These are phyloP conservation scores for Sylvicola cinctus DNA, from an alignment of 2,888 invertebrate species.

Conservation along the genomic window DNA sequence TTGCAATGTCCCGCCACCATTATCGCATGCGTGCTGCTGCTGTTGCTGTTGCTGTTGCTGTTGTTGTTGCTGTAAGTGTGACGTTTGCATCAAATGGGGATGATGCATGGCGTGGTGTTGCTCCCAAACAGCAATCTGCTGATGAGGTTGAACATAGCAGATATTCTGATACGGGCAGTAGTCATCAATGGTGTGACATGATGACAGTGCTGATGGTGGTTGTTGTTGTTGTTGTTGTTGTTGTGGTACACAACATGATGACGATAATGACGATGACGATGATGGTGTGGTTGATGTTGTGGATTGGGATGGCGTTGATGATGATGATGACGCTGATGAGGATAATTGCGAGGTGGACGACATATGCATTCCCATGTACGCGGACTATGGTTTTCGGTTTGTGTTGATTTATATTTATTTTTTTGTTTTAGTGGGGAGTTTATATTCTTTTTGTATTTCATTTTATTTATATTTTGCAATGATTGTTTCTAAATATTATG, in stretches of 20 bases:
- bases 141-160: constrained; percentile 7
- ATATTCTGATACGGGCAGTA: constrained; percentile 1
- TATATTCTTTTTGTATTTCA: no score
- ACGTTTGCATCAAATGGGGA: no score
- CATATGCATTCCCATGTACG: no score
- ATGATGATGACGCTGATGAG: constrained; percentile 1
- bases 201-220: constrained; percentile 11
- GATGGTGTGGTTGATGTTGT: background rate
- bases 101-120: constrained; percentile 25
- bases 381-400: no score
- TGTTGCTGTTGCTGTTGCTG: no score
- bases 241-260: background rate
- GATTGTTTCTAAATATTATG: no score
- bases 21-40: no score
- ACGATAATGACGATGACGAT: background rate
- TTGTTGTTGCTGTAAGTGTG: no score
- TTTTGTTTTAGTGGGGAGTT: no score
- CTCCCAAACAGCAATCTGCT: constrained; percentile 30
- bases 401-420: no score
- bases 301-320: background rate
- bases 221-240: background rate
- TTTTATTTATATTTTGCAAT: no score
- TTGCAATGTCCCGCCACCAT: no score
- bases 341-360: background rate
- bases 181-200: background rate